phyloP scores from a whole-genome alignment of 1,140 invertebrate species.

The Pseudomyrmex cubaensis region DNA sequence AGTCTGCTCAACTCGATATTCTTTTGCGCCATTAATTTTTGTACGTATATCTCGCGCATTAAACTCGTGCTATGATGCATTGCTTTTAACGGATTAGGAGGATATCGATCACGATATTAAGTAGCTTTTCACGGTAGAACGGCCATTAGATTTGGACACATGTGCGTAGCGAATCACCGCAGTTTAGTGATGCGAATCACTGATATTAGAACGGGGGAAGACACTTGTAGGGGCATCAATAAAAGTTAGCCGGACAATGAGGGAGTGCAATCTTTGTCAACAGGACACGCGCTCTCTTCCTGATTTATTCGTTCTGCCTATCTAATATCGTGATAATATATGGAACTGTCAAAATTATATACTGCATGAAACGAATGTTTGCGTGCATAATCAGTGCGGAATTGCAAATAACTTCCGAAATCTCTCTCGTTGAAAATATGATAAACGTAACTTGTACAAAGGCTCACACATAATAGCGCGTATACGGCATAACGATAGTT shows the following conservation, averaged over 20 bases:
- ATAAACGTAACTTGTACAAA: background rate
- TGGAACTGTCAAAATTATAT: background rate
- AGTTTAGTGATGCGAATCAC: slow-evolving; percentile 72
- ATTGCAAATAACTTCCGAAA: background rate
- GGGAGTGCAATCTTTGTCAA: slow-evolving; percentile 19
- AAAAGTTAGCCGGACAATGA: slow-evolving; percentile 2
- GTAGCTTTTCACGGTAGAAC: slow-evolving; percentile 69
- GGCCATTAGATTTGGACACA: slow-evolving; percentile 75
- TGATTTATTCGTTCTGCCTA: slow-evolving; percentile 13
- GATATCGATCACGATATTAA: slow-evolving; percentile 72
- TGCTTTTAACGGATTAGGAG: slow-evolving; percentile 67
- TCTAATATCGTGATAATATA: slow-evolving; percentile 9
- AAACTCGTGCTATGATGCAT: slow-evolving; percentile 57
- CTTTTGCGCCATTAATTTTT: slow-evolving; percentile 53
- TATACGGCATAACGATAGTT: slow-evolving; percentile 22
- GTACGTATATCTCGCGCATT: slow-evolving; percentile 30
- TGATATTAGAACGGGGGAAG: slow-evolving; percentile 68
- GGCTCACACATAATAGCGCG: slow-evolving; percentile 6
- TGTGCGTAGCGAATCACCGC: slow-evolving; percentile 75
- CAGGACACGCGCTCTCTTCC: background rate
- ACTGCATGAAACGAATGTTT: background rate
- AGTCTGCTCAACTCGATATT: slow-evolving; percentile 22
- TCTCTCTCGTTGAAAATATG: background rate
- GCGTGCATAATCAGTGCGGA: slow-evolving; percentile 1
- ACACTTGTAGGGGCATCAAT: slow-evolving; percentile 41